Evolutionary conservation across 2,113 vertebrate genomes (phyloP), one percentile per base, ranked within the genome.

Genomic region (Ochotona princeps): DNA sequence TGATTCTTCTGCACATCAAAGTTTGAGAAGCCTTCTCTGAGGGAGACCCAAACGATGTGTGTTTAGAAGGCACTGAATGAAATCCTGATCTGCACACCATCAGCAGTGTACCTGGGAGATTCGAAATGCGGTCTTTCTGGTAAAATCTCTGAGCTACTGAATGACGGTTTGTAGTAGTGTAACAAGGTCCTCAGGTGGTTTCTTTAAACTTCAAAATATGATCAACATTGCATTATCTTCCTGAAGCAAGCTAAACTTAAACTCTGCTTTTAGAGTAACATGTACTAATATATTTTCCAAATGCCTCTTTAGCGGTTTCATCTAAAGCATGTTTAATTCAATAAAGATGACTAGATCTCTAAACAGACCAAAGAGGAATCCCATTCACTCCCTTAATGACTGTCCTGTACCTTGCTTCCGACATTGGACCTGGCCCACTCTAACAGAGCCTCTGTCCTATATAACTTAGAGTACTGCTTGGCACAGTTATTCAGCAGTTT

Each of bases 241-340:
- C 38, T 63, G 47, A 85, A 97, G 87, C 91, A 79, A 90, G 92
- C 94, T 97, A 74, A 93, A 44, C 38, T 93, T 90, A 47, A 69
- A 80, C 32, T 92, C 76, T 80, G 96, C 67, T 89, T 91, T 94
- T 74, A 92, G 92, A 94, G 90, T 87, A 94, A 12, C 35, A 82
- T 17, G 8, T 80, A 69, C 63, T 0, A 2, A 2, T 89, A 82
- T 94, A 81, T 93, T 61, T 93, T 14, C 69, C 69, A 94, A 95
- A 93, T 92, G 49, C 49, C 35, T 94, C 75, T 35, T 35, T 10
- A 82, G 83, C 88, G 84, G 94, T 89, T 49, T 95, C 30, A 92
- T 88, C n/a, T 94, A 61, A 25, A 92, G 38, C 79, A 66, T 38
- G 38, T 28, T 79, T 87, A 89, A 10, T 90, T 84, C 80, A 51